Conservation (phyloP, 2,113 vertebrate genomes). For the Micronycteris hirsuta region DNA sequence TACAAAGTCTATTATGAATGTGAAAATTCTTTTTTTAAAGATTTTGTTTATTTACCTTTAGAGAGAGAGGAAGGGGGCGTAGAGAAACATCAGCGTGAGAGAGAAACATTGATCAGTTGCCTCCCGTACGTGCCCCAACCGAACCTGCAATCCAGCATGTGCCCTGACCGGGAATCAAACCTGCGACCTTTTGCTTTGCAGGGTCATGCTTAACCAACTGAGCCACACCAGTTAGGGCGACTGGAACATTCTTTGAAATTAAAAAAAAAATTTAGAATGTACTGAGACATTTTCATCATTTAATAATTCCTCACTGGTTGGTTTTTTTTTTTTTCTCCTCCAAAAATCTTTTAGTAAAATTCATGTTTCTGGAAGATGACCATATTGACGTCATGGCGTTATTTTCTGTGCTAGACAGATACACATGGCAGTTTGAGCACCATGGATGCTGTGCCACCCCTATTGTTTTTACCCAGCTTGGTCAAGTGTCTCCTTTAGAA, state of each 20-base stretch:
- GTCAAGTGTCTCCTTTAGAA: neutral
- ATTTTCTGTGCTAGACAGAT: neutral
- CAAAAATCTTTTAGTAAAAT: neutral
- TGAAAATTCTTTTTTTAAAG: neutral
- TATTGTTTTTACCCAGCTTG: neutral
- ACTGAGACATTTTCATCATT: neutral
- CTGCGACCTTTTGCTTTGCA: too few species aligned
- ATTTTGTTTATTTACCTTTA: too few species aligned
- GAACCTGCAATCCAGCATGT: too few species aligned
- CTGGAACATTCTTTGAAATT: neutral
- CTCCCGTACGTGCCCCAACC: too few species aligned
- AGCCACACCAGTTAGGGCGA: too few species aligned
- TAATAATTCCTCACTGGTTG: neutral
- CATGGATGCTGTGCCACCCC: neutral
- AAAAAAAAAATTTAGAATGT: neutral
- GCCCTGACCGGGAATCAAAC: too few species aligned
- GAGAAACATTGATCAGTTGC: too few species aligned
- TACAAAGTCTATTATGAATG: neutral
- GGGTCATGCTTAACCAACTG: too few species aligned
- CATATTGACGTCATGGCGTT: neutral
- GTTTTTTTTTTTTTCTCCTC: neutral
- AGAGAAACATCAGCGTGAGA: too few species aligned
- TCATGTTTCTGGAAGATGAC: neutral
- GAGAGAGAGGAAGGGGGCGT: too few species aligned
- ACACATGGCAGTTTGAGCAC: neutral